These are phyloP conservation scores for Nemapogon koenigi DNA, from an alignment of 2,888 invertebrate species.

Conservation along the genomic window DNA sequence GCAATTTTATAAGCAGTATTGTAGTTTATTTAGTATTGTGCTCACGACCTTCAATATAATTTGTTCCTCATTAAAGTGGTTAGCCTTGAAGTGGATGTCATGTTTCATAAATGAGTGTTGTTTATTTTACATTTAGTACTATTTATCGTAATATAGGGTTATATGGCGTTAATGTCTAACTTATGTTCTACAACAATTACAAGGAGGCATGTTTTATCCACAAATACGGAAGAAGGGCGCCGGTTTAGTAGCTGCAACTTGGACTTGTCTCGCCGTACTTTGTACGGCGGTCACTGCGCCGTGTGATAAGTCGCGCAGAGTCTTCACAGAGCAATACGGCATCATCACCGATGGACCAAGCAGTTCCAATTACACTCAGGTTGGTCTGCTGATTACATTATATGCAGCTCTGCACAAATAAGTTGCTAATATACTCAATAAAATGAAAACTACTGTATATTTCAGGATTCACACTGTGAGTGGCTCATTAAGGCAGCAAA, in stretches of 20 bases:
- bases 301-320: conserved; percentile 84
- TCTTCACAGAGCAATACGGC: conserved; percentile 82
- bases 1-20: too few species aligned
- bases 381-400: conserved; percentile 24
- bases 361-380: conserved; percentile 85
- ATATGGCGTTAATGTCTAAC: conserved; percentile 63
- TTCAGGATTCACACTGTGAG: conserved; percentile 89
- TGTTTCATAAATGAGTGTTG: conserved; percentile 52
- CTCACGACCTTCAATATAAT: conserved; percentile 5
- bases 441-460: conserved; percentile 15
- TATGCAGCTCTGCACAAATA: too few species aligned
- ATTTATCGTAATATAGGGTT: conserved; percentile 55
- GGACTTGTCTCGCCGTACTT: conserved; percentile 51
- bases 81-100: conserved; percentile 66
- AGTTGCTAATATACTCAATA: too few species aligned
- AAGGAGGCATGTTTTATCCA: conserved; percentile 63
- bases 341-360: conserved; percentile 88
- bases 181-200: conserved; percentile 50
- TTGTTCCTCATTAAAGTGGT: conserved; percentile 35
- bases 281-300: conserved; percentile 65
- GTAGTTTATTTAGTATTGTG: background rate
- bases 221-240: conserved; percentile 58
- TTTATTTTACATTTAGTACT: conserved; percentile 61
- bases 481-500: conserved; percentile 93
- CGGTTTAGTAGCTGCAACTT: conserved; percentile 54